Conservation (phyloP, 2,113 vertebrate species). For the Ifrita kowaldi region DNA sequence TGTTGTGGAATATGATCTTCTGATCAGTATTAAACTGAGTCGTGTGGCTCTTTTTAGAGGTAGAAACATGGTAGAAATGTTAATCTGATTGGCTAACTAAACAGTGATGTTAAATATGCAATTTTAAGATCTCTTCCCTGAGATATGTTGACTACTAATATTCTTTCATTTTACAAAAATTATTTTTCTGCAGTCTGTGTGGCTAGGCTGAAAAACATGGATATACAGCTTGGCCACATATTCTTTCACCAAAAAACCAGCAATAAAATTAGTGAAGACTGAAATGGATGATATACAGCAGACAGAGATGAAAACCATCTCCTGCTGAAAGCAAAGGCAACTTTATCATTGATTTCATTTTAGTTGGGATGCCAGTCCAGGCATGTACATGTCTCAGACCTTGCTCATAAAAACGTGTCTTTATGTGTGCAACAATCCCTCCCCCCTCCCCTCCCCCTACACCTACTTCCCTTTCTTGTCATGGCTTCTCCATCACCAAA, state of each 20-base stretch:
- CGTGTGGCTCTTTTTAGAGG: neutral
- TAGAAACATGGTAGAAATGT: neutral
- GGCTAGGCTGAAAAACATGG: neutral
- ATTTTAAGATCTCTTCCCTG: neutral
- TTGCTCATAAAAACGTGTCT: neutral
- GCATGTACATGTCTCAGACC: neutral
- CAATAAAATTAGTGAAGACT: neutral
- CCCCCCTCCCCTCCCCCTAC: rapidly evolving
- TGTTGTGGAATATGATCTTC: neutral
- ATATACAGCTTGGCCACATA: neutral
- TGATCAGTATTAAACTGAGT: neutral
- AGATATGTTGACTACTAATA: neutral
- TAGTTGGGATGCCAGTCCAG: neutral
- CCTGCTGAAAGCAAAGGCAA: neutral
- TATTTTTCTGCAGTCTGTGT: neutral
- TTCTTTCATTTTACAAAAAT: neutral
- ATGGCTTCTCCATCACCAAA: neutral
- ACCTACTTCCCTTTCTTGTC: neutral
- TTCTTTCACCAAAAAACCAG: neutral
- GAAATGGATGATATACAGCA: neutral
- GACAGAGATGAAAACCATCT: neutral
- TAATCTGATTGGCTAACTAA: neutral
- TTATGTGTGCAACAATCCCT: neutral
- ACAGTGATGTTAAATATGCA: neutral
- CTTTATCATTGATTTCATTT: neutral